Evolutionary conservation across 2,113 vertebrate species (phyloP).

Genomic region (Camarhynchus parvulus): DNA sequence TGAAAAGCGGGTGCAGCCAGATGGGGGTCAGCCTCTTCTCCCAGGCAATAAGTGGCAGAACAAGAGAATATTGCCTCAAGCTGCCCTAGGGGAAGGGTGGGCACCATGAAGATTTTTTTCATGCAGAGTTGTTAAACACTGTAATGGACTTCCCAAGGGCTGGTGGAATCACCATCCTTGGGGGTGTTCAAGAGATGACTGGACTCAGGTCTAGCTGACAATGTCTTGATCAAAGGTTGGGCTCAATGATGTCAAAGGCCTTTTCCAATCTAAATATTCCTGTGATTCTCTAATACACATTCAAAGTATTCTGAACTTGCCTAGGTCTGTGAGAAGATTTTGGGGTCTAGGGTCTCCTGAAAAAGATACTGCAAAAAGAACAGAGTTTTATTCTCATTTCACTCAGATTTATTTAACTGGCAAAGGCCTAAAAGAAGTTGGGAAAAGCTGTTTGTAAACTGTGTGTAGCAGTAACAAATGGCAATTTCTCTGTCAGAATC

Average conservation of each 20-base stretch:
- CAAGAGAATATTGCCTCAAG: neutral
- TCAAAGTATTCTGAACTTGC: neutral
- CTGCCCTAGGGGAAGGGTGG: neutral
- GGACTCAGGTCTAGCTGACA: neutral
- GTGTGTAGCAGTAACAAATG: neutral
- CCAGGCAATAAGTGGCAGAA: neutral
- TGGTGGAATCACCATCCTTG: neutral
- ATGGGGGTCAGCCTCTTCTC: rapidly evolving
- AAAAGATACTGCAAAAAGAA: neutral
- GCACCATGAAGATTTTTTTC: neutral
- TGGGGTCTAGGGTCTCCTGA: neutral
- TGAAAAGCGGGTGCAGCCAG: neutral
- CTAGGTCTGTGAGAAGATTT: neutral
- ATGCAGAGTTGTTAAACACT: neutral
- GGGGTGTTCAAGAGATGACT: neutral
- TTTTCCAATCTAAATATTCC: neutral
- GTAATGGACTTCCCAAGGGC: neutral
- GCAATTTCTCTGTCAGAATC: neutral
- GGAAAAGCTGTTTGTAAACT: neutral
- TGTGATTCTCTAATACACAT: neutral
- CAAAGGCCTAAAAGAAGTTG: neutral
- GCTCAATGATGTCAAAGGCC: neutral
- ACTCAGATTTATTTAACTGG: neutral
- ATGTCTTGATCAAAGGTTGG: neutral
- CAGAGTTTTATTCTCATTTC: neutral